A percentile compares a stretch with the other conserved stretches of the same genome.
These are phyloP conservation scores for Cryptus viduatorius DNA, from an alignment of 2,888 invertebrate species.

Conservation along the genomic window DNA sequence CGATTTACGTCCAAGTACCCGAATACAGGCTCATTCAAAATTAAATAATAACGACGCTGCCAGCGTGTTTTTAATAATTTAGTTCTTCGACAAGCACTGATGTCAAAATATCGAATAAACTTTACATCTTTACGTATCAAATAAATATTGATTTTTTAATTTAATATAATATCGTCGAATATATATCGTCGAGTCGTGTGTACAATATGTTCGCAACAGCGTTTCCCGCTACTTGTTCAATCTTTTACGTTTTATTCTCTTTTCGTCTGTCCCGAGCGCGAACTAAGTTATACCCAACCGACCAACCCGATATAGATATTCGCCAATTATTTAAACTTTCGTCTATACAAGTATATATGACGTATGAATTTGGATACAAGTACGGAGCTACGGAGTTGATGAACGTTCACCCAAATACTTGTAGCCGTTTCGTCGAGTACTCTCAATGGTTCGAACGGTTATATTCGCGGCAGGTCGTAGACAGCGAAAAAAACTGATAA, in stretches of 20 bases:
- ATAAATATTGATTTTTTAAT: too few species aligned
- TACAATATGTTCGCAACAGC: background rate
- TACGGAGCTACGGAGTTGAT: background rate
- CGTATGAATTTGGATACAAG: slow-evolving; percentile 15
- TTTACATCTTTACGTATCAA: too few species aligned
- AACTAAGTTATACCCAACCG: background rate
- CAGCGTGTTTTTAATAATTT: background rate
- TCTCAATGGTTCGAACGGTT: slow-evolving; percentile 38
- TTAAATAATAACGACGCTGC: background rate
- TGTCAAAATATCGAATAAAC: too few species aligned
- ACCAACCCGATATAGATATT: slow-evolving; percentile 10
- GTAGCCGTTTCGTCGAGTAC: background rate
- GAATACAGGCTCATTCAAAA: slow-evolving; percentile 3
- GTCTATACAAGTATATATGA: slow-evolving; percentile 23
- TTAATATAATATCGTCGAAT: too few species aligned
- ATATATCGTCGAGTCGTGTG: too few species aligned
- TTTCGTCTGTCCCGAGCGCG: slow-evolving; percentile 12
- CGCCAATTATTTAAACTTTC: slow-evolving; percentile 33
- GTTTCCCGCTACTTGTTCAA: background rate
- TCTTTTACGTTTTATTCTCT: slow-evolving; percentile 17
- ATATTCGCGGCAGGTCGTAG: slow-evolving; percentile 49
- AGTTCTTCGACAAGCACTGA: background rate
- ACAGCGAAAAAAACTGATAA: slow-evolving; percentile 48
- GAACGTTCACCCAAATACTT: background rate
- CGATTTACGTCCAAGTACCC: too few species aligned